Evolutionary conservation across 2,113 vertebrate species (phyloP), one percentile per base, ranked within the genome.

Genomic region (Pseudonaja textilis): DNA sequence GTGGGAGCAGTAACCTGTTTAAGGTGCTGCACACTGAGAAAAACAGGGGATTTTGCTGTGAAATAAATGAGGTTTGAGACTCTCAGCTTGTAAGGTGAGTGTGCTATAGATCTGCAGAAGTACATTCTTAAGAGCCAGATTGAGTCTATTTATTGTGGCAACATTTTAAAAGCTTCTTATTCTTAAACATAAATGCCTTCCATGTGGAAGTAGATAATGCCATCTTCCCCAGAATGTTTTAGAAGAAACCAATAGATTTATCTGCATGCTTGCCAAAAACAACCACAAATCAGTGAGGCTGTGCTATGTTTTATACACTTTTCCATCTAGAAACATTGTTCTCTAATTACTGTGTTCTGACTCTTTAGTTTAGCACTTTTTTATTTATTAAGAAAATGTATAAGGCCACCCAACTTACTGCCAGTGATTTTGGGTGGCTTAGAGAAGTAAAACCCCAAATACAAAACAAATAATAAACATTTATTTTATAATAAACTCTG

Each of bases 1-100:
- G 47, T 92, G 93, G 92, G 61, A 61, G 89, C 1, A 52, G 29
- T 55, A 90, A 20, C 91, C 89, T 88, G 74, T 93, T 39, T 2
- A 0, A 3, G 0, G 0, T 85, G 45, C 26, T 89, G n/a, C 69
- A 88, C 22, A 45, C 29, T n/a, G 88, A 90, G 88, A 34, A 50
- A 90, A 89, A 90, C 54, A 90, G 74, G 42, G 26, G n/a, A 14
- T 22, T 89, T 59, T 39, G 14, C 55, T 85, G 42, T 93, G 92
- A 89, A 59, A 85, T 90, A 90, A 86, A 90, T 89, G 52, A 89
- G 52, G 26, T 89, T 42, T 47, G 34, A 85, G 34, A 54, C 39
- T 89, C 87, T 47, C 61, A 81, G 25, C 5, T 89, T 89, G 91
- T 88, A 26, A 74, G n/a, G 59, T 42, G 10, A 25, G 9, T 88